These are phyloP conservation scores for Pristionchus entomophagus DNA, from an alignment of 2,888 invertebrate genomes.

Conservation along the genomic window DNA sequence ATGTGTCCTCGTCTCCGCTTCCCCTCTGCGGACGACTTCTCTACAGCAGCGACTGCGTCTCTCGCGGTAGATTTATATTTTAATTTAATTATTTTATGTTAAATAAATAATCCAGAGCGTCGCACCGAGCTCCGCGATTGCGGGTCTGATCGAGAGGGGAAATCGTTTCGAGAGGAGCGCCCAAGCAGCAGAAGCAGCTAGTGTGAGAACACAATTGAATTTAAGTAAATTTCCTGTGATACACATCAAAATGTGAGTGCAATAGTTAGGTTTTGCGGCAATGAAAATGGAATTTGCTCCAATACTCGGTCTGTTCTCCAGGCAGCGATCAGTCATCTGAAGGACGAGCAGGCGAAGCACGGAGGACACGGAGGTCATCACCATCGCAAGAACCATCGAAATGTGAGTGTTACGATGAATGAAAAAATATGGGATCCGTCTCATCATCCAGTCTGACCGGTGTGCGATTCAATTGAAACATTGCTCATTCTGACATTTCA, in stretches of 20 bases:
- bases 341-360: background rate
- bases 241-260: too few relatives aligned
- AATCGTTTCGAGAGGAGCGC: background rate
- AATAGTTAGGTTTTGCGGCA: too few relatives aligned
- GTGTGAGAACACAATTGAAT: background rate
- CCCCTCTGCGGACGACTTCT: background rate
- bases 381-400: conserved; percentile 16
- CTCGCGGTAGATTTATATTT: background rate
- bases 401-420: background rate
- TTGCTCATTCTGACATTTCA: too few relatives aligned
- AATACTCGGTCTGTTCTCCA: background rate
- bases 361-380: background rate
- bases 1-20: conserved; percentile 44
- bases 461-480: too few relatives aligned
- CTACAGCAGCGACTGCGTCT: background rate
- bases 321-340: background rate
- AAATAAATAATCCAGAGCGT: too few relatives aligned
- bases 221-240: background rate
- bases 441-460: too few relatives aligned
- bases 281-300: background rate
- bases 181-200: background rate
- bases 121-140: background rate
- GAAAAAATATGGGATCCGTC: too few relatives aligned
- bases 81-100: too few relatives aligned
- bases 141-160: conserved; percentile 26